phyloP scores from a whole-genome alignment of 2,888 invertebrate species.

The Protophormia terraenovae region DNA sequence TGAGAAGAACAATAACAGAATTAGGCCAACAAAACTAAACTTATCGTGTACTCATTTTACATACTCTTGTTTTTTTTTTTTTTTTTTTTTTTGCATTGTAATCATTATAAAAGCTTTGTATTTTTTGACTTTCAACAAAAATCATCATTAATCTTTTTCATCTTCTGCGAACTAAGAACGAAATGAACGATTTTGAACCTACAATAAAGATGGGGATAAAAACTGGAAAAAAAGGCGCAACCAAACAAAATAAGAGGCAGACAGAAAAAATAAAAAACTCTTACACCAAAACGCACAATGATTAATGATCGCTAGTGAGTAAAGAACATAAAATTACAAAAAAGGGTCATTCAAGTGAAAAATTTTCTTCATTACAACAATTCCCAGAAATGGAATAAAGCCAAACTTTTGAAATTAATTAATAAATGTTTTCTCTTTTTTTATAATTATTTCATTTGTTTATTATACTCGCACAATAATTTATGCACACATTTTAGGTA shows the following conservation, averaged over 20 bases:
- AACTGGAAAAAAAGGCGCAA: constrained; percentile 1
- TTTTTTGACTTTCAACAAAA: constrained; percentile 43
- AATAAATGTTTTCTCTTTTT: constrained; percentile 18
- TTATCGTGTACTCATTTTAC: constrained; percentile 43
- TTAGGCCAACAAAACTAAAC: constrained; percentile 51
- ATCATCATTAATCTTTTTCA: constrained; percentile 65
- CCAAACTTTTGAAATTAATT: constrained; percentile 51
- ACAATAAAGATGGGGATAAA: neutral
- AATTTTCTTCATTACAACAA: constrained; percentile 48
- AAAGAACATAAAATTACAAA: neutral
- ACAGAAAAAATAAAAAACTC: constrained; percentile 8
- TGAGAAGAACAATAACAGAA: constrained; percentile 17
- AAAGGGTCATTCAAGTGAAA: constrained; percentile 61
- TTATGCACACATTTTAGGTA: neutral
- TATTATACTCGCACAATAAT: constrained; percentile 2
- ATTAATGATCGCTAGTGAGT: constrained; percentile 55
- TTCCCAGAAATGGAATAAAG: constrained; percentile 2
- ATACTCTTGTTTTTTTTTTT: neutral
- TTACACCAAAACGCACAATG: constrained; percentile 49
- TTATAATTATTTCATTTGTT: constrained; percentile 30
- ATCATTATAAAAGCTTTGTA: constrained; percentile 43
- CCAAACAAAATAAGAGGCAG: neutral
- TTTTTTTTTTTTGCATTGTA: constrained; percentile 17
- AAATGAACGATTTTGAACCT: constrained; percentile 42
- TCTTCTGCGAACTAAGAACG: constrained; percentile 26